Evolutionary conservation across 1,140 invertebrate genomes (phyloP).

Genomic region (Paramacrobiotus metropolitanus): DNA sequence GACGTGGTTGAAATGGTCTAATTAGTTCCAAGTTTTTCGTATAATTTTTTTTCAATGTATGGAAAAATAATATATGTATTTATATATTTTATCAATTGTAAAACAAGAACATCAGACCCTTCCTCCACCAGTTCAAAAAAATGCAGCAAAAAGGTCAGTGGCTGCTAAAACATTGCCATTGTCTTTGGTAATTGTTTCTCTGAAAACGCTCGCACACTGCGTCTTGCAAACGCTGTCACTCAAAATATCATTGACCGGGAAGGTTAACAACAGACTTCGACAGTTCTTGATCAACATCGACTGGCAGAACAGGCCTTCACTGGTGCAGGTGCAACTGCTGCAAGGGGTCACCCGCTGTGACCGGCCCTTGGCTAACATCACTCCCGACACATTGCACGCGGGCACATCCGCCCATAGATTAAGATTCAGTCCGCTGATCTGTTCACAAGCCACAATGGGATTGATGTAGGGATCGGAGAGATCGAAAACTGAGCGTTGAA

Average conservation of each 20-base stretch:
- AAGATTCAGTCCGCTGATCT: slow-evolving; percentile 24
- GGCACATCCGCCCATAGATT: slow-evolving; percentile 24
- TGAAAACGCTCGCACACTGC: slow-evolving; percentile 36
- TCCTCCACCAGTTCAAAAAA: no score
- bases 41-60: no score
- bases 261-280: slow-evolving; percentile 47
- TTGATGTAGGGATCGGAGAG: slow-evolving; percentile 21
- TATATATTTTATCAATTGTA: no score
- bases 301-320: slow-evolving; percentile 50
- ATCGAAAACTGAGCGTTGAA: slow-evolving; percentile 6
- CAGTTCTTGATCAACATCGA: slow-evolving; percentile 67
- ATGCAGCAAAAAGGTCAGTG: no score
- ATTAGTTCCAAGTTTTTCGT: no score
- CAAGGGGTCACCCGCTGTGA: slow-evolving; percentile 32
- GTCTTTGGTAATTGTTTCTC: no score
- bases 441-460: slow-evolving; percentile 26
- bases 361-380: slow-evolving; percentile 27
- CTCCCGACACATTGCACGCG: slow-evolving; percentile 22
- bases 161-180: no score
- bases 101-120: no score
- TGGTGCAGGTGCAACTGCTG: slow-evolving; percentile 35
- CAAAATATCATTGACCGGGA: slow-evolving; percentile 50
- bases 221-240: slow-evolving; percentile 65
- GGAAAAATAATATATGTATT: no score
- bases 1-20: no score